These are phyloP conservation scores for Idaea aversata DNA, from an alignment of 2,888 invertebrate species.

Conservation along the genomic window DNA sequence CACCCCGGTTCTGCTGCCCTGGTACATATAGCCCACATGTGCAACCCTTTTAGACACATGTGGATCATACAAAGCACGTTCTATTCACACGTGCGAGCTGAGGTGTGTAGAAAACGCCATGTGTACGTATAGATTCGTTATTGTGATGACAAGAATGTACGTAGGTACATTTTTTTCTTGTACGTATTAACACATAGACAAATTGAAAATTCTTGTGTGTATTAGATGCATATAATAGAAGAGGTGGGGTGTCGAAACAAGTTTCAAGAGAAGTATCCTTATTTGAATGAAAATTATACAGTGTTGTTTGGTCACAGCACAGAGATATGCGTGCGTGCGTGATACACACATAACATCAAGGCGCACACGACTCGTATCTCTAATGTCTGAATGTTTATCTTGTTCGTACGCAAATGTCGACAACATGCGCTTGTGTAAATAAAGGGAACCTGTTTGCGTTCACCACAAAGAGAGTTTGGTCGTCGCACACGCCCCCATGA, in stretches of 20 bases:
- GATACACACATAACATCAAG: neutral
- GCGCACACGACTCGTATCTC: neutral
- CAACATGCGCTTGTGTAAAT: conserved; percentile 19
- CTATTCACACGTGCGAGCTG: conserved; percentile 24
- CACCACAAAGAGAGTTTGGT: conserved; percentile 21
- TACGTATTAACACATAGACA: neutral
- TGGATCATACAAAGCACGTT: conserved; percentile 42
- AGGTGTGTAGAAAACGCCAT: neutral
- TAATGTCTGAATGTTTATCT: neutral
- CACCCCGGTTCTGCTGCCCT: conserved; percentile 53
- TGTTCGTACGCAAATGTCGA: conserved; percentile 15
- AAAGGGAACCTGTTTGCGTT: conserved; percentile 18
- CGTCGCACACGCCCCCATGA: conserved; percentile 65
- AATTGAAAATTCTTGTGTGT: neutral
- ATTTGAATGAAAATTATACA: neutral
- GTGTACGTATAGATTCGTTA: neutral
- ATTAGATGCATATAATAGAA: neutral
- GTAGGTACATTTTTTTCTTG: conserved; percentile 5
- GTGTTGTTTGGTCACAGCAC: neutral
- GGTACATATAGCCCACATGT: conserved; percentile 77
- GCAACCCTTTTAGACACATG: conserved; percentile 74
- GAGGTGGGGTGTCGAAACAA: neutral
- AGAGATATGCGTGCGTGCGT: neutral
- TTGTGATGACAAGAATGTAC: conserved; percentile 17
- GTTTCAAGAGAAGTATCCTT: neutral